A percentile compares a stretch with the other conserved stretches of the same genome.
Evolutionary conservation across 2,888 invertebrate genomes (phyloP).

Genomic region (Fragum sueziense): DNA sequence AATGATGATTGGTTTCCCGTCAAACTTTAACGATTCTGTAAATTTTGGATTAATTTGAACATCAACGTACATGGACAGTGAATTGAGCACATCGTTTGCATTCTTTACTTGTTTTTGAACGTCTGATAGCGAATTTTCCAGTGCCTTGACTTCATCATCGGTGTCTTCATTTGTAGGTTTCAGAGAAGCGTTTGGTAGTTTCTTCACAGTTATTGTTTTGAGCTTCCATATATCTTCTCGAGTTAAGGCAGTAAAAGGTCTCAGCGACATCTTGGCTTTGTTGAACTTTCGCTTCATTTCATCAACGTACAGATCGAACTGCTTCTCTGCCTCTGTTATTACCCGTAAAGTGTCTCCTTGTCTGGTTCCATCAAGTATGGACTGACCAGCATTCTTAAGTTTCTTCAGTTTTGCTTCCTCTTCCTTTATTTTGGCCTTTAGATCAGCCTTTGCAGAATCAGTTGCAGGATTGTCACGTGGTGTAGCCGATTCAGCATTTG

Average conservation of each 20-base stretch:
- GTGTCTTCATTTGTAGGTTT: constrained; percentile 6
- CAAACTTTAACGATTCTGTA: constrained; percentile 33
- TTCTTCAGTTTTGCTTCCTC: constrained; percentile 36
- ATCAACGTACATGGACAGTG: constrained; percentile 48
- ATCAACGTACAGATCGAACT: constrained; percentile 34
- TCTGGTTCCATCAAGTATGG: constrained; percentile 46
- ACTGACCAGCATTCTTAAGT: constrained; percentile 41
- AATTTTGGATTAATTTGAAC: constrained; percentile 38
- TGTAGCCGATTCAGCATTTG: constrained; percentile 34
- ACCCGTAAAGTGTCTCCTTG: constrained; percentile 35
- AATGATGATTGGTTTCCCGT: constrained; percentile 39
- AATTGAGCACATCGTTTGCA: constrained; percentile 34
- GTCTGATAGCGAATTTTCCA: constrained; percentile 24
- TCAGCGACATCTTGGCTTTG: constrained; percentile 21
- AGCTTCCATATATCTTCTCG: constrained; percentile 47
- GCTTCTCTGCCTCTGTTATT: constrained; percentile 34
- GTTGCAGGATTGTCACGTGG: constrained; percentile 44
- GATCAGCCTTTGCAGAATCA: constrained; percentile 14
- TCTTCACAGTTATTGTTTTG: constrained; percentile 38
- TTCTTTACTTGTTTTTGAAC: constrained; percentile 41
- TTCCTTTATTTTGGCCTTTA: constrained; percentile 23
- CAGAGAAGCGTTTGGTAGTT: constrained; percentile 18
- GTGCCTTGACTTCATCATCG: constrained; percentile 19
- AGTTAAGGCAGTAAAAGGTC: constrained; percentile 45
- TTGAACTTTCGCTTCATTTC: constrained; percentile 45